Evolutionary conservation across 1,140 invertebrate genomes (phyloP).

Genomic region (Eriocheir sinensis): DNA sequence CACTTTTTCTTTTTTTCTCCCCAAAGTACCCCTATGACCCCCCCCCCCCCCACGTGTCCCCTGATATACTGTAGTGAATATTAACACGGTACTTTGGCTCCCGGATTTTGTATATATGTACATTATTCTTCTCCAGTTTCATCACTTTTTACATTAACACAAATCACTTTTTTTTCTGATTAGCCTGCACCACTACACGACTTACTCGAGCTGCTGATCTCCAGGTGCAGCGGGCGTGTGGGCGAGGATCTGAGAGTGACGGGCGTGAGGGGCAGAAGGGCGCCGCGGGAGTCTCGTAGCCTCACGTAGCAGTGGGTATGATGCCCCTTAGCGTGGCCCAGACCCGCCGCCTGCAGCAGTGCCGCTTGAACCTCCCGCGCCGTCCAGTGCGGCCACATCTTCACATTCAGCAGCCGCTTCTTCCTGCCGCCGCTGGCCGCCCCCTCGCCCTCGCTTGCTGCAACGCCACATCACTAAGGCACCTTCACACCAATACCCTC

Average conservation of each 20-base stretch:
- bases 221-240: slow-evolving; percentile 39
- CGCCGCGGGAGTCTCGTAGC: slow-evolving; percentile 43
- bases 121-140: neutral
- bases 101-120: neutral
- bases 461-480: neutral
- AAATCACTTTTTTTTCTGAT: neutral
- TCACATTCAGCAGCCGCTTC: slow-evolving; percentile 34
- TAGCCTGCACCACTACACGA: neutral
- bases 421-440: slow-evolving; percentile 23
- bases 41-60: neutral
- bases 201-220: too few relatives aligned
- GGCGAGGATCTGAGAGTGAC: slow-evolving; percentile 53
- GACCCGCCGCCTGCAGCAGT: slow-evolving; percentile 49
- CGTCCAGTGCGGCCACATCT: slow-evolving; percentile 53
- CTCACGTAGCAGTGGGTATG: neutral
- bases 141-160: too few relatives aligned
- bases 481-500: neutral
- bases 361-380: slow-evolving; percentile 64
- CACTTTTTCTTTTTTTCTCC: too few relatives aligned
- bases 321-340: neutral
- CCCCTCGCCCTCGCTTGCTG: neutral
- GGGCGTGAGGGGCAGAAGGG: slow-evolving; percentile 63
- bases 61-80: too few relatives aligned
- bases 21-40: neutral
- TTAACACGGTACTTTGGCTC: neutral